A percentile compares a stretch with the other conserved stretches of the same genome.
These are phyloP conservation scores for Eupithecia inturbata DNA, from an alignment of 2,888 invertebrate genomes.

Conservation along the genomic window DNA sequence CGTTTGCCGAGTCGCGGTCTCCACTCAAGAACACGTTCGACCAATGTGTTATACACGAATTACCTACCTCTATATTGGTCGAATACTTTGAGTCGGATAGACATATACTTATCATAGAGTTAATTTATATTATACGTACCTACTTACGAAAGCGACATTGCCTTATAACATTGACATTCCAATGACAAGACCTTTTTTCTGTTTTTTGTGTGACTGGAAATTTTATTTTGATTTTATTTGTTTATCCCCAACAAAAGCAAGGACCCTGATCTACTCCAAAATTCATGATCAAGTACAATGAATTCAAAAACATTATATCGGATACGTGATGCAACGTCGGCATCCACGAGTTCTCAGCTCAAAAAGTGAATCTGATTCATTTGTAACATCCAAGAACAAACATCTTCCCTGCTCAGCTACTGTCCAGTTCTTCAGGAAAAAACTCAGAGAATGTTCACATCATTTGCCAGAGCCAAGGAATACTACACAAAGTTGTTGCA, in stretches of 20 bases:
- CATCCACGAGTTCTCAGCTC: conserved; percentile 35
- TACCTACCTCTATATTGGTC: neutral
- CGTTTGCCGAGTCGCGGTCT: too few relatives aligned
- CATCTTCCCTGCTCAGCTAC: conserved; percentile 70
- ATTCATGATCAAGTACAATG: conserved; percentile 50
- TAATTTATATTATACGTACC: neutral
- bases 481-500: conserved; percentile 62
- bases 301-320: conserved; percentile 46
- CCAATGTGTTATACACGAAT: too few relatives aligned
- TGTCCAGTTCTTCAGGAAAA: conserved; percentile 68
- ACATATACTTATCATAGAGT: neutral
- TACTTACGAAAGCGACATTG: neutral
- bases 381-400: conserved; percentile 57
- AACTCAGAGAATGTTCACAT: conserved; percentile 63
- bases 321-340: conserved; percentile 63
- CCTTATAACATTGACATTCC: neutral
- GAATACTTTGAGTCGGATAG: neutral
- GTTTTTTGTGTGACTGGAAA: neutral
- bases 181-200: neutral
- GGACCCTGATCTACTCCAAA: conserved; percentile 1
- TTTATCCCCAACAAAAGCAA: neutral
- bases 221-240: neutral
- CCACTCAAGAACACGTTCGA: too few relatives aligned
- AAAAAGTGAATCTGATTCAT: conserved; percentile 41
- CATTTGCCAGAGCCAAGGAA: conserved; percentile 39